Conservation (phyloP, 2,888 invertebrate species). For the Drosophila cracens region DNA sequence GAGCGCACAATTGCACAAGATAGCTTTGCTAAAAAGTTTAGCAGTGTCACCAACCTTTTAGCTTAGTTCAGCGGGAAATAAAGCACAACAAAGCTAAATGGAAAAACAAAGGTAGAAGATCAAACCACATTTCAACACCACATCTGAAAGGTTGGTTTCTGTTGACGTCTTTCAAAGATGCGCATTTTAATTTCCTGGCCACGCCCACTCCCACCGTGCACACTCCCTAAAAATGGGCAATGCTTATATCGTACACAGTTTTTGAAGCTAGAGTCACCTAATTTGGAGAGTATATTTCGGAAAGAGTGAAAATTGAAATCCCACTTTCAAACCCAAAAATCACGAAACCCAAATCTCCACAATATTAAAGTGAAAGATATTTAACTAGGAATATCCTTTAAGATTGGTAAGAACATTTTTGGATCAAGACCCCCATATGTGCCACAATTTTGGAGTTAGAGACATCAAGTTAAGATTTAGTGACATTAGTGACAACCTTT, state of each 20-base stretch:
- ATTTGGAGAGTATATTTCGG: not conserved
- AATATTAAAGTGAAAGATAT: not conserved
- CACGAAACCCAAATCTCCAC: not conserved
- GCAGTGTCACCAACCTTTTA: not conserved
- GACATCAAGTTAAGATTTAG: not conserved
- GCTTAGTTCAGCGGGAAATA: not conserved
- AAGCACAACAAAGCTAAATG: not conserved
- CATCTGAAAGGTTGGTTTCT: no score
- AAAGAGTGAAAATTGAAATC: not conserved
- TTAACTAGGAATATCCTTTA: no score
- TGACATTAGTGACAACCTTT: not conserved
- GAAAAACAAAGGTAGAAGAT: no score
- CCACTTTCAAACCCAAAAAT: not conserved
- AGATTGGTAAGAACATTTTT: not conserved
- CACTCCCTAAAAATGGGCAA: no score
- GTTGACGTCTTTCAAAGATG: not conserved
- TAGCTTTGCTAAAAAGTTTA: constrained; percentile 9
- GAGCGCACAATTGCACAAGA: not conserved
- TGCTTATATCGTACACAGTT: not conserved
- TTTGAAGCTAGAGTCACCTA: not conserved
- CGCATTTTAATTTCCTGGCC: not conserved
- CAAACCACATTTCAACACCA: no score
- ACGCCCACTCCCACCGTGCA: not conserved
- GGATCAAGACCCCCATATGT: not conserved
- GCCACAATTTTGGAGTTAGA: not conserved